Base-by-base conservation (phyloP, 2,113 vertebrate species). In the Chaetodon auriga region DNA sequence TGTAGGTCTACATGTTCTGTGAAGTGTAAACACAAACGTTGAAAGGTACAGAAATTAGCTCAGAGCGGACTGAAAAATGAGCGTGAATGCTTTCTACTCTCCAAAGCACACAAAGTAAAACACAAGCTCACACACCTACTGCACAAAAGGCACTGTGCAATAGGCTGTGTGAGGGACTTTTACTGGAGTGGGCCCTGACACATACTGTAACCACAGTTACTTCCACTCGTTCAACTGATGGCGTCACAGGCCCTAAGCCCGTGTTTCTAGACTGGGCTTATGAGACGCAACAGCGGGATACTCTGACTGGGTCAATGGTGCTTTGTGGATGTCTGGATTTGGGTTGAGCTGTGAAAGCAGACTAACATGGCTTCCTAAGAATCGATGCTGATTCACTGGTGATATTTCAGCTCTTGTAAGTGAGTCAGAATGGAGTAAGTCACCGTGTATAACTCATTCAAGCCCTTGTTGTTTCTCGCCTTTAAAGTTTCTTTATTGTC, bases 1-100 rank as follows among this genome's bases (percentile, higher is more conserved):
- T 92, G 92, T 92, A 90, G 88, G 80, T 94, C 68, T 83, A 86
- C 78, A 64, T 69, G 81, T 89, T 72, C 71, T 45, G 45, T 71
- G 69, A 87, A 70, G 68, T 89, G 87, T 90, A 89, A 93, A 90
- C 90, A 75, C 58, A 58, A 36, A 76, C 12, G 63, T 64, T 46
- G 18, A 64, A 75, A 62, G 51, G n/a, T 79, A 90, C 48, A 53
- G 51, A 78, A 75, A 57, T 69, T 68, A 62, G 65, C 41, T 66
- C 12, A 63, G 61, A 35, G 72, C 36, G 12, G 43, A 41, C 6
- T 55, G 25, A 64, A 48, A 75, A 46, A 76, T 38, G 36, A 48
- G 51, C 9, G 65, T 46, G 45, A 61, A 72, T 41, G n/a, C 25
- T 74, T 38, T 64, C 53, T 68, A 36, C 70, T 75, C 49, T 73